Evolutionary conservation across 92 coral and sea anemone genomes (phyloP).

Genomic region (Heteractis magnifica): DNA sequence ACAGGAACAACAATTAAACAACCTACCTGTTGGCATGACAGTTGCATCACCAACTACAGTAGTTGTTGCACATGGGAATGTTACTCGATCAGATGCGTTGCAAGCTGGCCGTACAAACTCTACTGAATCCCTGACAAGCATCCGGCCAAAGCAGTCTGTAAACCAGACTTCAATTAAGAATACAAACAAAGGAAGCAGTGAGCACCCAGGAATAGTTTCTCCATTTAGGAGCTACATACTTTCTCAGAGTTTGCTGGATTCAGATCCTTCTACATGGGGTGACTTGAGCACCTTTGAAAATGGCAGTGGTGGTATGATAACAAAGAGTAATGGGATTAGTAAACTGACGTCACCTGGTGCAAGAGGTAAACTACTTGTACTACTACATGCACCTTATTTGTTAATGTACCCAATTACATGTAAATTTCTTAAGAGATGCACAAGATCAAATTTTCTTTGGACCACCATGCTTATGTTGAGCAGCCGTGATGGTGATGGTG

Average conservation of each 20-base stretch:
- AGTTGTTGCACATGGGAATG: conserved; percentile 21
- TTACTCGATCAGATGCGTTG: not conserved
- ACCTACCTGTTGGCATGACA: conserved; percentile 15
- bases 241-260: conserved; percentile 63
- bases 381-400: not conserved
- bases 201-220: conserved; percentile 59
- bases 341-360: conserved; percentile 91
- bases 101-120: not conserved
- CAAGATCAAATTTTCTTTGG: too few species aligned
- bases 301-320: conserved; percentile 29
- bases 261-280: conserved; percentile 89
- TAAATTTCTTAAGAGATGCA: too few species aligned
- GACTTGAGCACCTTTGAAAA: conserved; percentile 81
- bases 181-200: conserved; percentile 9
- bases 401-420: not conserved
- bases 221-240: conserved; percentile 83
- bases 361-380: conserved; percentile 51
- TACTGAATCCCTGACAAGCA: conserved; percentile 42
- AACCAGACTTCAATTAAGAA: not conserved
- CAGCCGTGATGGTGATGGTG: too few species aligned
- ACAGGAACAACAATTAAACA: not conserved
- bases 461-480: too few species aligned
- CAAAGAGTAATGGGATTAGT: conserved; percentile 46
- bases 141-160: conserved; percentile 41
- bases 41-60: conserved; percentile 29